Evolutionary conservation across 2,113 vertebrate genomes (phyloP).

Genomic region (Pangasianodon gigas): DNA sequence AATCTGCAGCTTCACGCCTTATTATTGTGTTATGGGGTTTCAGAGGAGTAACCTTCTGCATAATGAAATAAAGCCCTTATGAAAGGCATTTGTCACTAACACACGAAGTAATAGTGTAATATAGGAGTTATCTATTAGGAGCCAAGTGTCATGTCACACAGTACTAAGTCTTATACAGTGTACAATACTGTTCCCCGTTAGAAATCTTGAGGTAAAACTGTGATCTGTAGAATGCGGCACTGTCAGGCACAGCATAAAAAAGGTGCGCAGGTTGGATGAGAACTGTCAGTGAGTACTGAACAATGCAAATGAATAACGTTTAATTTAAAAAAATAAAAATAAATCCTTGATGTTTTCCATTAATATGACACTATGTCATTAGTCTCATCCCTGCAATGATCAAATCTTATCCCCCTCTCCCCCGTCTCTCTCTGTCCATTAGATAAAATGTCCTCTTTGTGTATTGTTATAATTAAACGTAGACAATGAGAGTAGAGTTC

Average conservation of each 20-base stretch:
- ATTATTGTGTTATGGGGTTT: not conserved
- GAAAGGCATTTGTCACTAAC: not conserved
- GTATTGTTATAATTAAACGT: not conserved
- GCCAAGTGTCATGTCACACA: not conserved
- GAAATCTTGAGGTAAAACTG: not conserved
- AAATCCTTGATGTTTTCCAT: slow-evolving; percentile 34
- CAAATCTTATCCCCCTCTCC: slow-evolving; percentile 18
- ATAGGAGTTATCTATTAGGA: not conserved
- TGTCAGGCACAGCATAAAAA: not conserved
- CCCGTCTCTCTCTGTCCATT: not conserved
- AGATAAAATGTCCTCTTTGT: not conserved
- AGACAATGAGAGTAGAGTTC: not conserved
- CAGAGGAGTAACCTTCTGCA: not conserved
- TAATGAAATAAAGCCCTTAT: slow-evolving; percentile 7
- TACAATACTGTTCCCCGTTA: not conserved
- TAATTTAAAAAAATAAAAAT: slow-evolving; percentile 9
- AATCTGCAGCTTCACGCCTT: not conserved
- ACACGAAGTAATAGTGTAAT: not conserved
- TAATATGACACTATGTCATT: slow-evolving; percentile 9
- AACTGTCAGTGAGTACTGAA: slow-evolving; percentile 11
- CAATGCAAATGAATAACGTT: not conserved
- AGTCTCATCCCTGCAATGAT: slow-evolving; percentile 3
- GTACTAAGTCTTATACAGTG: not conserved
- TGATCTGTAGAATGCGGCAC: not conserved
- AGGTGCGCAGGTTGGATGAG: not conserved